These are phyloP conservation scores for Microcebus jonahi DNA, from an alignment of 2,113 vertebrate genomes.

Conservation along the genomic window DNA sequence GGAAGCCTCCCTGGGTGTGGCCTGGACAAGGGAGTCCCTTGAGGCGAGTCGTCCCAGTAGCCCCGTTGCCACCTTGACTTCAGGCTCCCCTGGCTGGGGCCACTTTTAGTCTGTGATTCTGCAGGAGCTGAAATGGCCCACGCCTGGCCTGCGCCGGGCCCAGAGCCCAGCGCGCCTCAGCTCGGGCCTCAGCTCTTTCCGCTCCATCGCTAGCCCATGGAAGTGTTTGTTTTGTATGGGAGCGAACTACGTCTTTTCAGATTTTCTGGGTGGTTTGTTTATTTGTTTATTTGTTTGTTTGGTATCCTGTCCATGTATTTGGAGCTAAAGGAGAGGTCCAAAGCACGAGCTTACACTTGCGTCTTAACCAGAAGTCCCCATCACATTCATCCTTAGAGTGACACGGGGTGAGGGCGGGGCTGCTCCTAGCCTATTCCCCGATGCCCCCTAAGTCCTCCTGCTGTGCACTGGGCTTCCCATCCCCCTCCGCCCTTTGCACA, in stretches of 20 bases:
- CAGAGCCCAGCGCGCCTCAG: rapidly evolving
- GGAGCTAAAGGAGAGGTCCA: not conserved
- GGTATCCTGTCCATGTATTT: not conserved
- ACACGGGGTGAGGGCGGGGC: not conserved
- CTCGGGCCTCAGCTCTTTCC: too few species aligned
- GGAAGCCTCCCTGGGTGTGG: not conserved
- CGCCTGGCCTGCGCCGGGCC: not conserved
- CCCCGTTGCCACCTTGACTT: not conserved
- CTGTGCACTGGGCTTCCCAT: not conserved
- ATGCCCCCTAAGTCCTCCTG: not conserved
- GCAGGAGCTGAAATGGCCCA: not conserved
- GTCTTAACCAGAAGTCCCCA: not conserved
- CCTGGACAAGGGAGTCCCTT: not conserved
- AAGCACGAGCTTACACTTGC: not conserved
- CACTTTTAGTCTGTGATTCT: not conserved
- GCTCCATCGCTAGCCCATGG: not conserved
- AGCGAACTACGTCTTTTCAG: not conserved
- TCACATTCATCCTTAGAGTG: not conserved
- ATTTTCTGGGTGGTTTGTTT: not conserved
- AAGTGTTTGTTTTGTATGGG: not conserved
- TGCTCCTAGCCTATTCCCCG: not conserved
- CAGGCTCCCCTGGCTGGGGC: too few species aligned
- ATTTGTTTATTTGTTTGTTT: not conserved
- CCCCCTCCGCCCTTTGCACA: not conserved
- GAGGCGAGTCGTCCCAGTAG: rapidly evolving